Evolutionary conservation across 30 jellyfish, hydroid and myxozoan genomes (phyloP).

Genomic region (Rhopilema esculentum): DNA sequence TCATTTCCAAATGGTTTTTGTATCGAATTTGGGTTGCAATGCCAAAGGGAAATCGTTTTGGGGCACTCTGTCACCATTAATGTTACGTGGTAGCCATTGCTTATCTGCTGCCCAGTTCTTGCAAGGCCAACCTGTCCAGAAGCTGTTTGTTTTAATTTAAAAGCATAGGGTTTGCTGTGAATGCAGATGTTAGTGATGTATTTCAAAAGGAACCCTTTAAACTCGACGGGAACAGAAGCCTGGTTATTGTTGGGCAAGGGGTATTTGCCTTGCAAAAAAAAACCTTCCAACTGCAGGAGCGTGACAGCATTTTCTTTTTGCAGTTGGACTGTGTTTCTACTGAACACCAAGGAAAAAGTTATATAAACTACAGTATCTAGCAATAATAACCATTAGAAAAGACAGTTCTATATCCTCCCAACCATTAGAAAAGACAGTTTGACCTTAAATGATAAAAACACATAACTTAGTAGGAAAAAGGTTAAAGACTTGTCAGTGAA

Average conservation of each 20-base stretch:
- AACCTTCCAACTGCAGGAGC: not conserved
- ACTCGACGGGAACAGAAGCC: not conserved
- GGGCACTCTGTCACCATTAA: not conserved
- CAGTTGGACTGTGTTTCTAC: constrained; percentile 6
- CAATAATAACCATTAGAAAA: not conserved
- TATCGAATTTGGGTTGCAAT: constrained; percentile 6
- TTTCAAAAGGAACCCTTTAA: not conserved
- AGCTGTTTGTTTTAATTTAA: not conserved
- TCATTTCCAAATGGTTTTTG: not conserved
- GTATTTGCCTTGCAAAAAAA: not conserved
- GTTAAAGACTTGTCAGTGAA: not conserved
- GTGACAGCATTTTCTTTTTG: not conserved
- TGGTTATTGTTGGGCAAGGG: not conserved
- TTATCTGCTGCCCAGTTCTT: constrained; percentile 3
- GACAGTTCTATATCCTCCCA: constrained; percentile 10
- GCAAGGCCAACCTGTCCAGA: not conserved
- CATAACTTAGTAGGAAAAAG: not conserved
- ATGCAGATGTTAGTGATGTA: not conserved
- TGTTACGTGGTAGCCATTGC: constrained; percentile 5
- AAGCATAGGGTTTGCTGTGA: constrained; percentile 20
- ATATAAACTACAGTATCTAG: not conserved
- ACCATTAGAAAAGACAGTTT: constrained; percentile 12
- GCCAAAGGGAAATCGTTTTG: not conserved
- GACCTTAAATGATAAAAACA: not conserved
- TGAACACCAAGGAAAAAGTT: not conserved